Evolutionary conservation across 1,140 invertebrate species (phyloP).

Genomic region (Zaprionus capensis): DNA sequence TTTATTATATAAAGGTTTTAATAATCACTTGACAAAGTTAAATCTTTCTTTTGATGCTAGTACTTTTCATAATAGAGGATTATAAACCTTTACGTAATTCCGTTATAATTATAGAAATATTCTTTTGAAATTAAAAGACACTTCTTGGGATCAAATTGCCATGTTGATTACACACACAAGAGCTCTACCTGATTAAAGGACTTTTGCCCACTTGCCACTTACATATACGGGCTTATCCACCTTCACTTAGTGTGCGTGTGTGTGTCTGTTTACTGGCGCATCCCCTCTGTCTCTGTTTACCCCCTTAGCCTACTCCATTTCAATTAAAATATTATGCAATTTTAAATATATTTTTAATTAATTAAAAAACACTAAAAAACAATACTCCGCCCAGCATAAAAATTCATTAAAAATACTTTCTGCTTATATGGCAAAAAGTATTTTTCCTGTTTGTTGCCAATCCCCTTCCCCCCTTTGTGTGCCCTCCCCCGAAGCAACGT

Average conservation of each 20-base stretch:
- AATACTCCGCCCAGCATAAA: slow-evolving; percentile 55
- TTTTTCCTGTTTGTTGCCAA: slow-evolving; percentile 58
- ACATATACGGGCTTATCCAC: not conserved
- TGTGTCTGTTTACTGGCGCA: not conserved
- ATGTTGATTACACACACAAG: not conserved
- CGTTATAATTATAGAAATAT: not conserved
- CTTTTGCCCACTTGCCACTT: not conserved
- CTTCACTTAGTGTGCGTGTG: not conserved
- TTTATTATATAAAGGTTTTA: no score
- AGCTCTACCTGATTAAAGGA: slow-evolving; percentile 5
- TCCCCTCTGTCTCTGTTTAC: not conserved
- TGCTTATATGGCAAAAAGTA: slow-evolving; percentile 68
- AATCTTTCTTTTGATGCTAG: no score
- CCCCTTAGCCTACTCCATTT: slow-evolving; percentile 40
- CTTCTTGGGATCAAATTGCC: slow-evolving; percentile 1
- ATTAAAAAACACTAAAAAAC: slow-evolving; percentile 72
- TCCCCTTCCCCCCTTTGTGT: slow-evolving; percentile 17
- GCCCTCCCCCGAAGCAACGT: not conserved
- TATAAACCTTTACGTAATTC: not conserved
- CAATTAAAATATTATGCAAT: slow-evolving; percentile 71
- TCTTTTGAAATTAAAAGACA: slow-evolving; percentile 2
- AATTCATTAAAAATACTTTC: slow-evolving; percentile 78
- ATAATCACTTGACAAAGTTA: no score
- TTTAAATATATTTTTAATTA: slow-evolving; percentile 79
- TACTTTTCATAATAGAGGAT: not conserved